These are phyloP conservation scores for Amblyopsis hoosieri DNA, from an alignment of 2,797 vertebrate species.

Conservation along the genomic window DNA sequence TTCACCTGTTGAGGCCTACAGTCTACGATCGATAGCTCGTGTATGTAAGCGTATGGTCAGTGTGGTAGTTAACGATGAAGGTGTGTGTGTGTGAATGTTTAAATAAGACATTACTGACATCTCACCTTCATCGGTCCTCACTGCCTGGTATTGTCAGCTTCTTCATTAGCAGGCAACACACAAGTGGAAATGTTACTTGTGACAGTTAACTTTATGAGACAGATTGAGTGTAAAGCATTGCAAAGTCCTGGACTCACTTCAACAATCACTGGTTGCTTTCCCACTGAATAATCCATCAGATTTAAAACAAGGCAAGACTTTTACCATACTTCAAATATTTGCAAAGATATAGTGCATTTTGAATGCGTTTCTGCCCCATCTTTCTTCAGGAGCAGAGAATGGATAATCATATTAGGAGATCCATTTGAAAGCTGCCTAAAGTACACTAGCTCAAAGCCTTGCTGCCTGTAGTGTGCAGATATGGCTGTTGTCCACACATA, in stretches of 20 bases:
- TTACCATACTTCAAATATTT: not conserved
- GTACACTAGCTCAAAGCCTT: conserved; percentile 59
- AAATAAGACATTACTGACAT: not conserved
- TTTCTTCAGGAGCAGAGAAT: conserved; percentile 40
- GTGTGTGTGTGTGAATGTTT: not conserved
- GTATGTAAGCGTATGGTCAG: conserved; percentile 1
- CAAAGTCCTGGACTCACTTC: conserved; percentile 56
- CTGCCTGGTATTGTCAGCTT: conserved; percentile 32
- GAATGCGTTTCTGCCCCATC: conserved; percentile 21
- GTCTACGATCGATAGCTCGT: conserved; percentile 72
- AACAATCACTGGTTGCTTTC: not conserved
- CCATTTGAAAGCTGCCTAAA: conserved; percentile 38
- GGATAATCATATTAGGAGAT: conserved; percentile 79
- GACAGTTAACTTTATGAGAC: not conserved
- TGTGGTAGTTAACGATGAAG: not conserved
- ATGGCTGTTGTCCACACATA: not conserved
- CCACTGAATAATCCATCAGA: conserved; percentile 16
- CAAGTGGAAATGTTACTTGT: not conserved
- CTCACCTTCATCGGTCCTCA: conserved; percentile 73
- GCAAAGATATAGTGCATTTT: not conserved
- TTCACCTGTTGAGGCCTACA: conserved; percentile 74
- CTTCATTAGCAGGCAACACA: conserved; percentile 49
- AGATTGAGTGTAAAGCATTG: not conserved
- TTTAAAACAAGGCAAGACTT: conserved; percentile 2
- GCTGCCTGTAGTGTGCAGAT: not conserved